Conservation (phyloP, 2,797 vertebrate species). For the Brachyalestes nurse region DNA sequence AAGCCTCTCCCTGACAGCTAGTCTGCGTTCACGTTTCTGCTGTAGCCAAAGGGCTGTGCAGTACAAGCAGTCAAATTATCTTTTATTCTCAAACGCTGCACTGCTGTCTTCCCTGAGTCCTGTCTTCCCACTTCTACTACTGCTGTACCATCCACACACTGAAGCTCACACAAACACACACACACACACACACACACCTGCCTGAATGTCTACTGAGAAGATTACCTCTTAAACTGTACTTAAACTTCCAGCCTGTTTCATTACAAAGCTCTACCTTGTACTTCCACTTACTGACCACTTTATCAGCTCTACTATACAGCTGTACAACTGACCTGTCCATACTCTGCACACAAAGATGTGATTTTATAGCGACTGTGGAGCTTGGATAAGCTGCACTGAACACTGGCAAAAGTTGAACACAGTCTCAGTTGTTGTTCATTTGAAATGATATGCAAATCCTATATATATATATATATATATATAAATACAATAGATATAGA, state of each 20-base stretch:
- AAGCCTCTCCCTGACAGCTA: background rate
- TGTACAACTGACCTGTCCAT: background rate
- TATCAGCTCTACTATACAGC: background rate
- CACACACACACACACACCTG: background rate
- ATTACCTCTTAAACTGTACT: background rate
- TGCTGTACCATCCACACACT: background rate
- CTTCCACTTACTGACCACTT: background rate
- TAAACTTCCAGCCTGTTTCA: background rate
- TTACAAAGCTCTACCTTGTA: background rate
- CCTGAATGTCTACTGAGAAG: background rate
- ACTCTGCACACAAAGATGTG: too few relatives aligned
- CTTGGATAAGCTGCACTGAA: too few relatives aligned
- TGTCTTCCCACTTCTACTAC: background rate
- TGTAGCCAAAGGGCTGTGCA: background rate
- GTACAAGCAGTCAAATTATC: constrained; percentile 14
- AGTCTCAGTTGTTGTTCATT: too few relatives aligned
- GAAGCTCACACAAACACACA: background rate
- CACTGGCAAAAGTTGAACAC: too few relatives aligned
- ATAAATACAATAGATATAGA: too few relatives aligned
- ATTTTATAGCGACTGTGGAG: too few relatives aligned
- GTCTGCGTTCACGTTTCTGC: background rate
- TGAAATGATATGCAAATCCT: too few relatives aligned
- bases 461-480: too few relatives aligned
- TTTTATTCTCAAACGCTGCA: background rate
- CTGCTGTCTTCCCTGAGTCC: background rate